Evolutionary conservation across 2,888 invertebrate species (phyloP).

Genomic region (Drosophila tripunctata): DNA sequence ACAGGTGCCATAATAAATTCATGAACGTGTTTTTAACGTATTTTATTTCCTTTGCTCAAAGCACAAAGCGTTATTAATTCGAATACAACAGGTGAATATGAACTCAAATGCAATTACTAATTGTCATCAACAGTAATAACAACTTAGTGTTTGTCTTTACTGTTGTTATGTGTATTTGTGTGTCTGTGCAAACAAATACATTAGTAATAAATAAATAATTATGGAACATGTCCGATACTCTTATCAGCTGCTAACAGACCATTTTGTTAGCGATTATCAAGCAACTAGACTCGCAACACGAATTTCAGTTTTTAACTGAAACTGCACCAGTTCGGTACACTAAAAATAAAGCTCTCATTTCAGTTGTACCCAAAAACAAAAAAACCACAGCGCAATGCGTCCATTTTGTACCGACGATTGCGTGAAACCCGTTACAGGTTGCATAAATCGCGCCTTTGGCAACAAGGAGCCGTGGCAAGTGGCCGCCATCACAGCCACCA

Average conservation of each 20-base stretch:
- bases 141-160: background rate
- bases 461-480: constrained; percentile 93
- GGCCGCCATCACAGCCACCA: constrained; percentile 90
- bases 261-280: constrained; percentile 46
- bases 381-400: constrained; percentile 57
- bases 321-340: constrained; percentile 43
- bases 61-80: constrained; percentile 5
- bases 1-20: constrained; percentile 9
- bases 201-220: background rate
- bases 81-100: constrained; percentile 16
- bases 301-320: constrained; percentile 50
- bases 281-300: constrained; percentile 29
- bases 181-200: background rate
- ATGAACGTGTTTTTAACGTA: background rate
- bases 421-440: constrained; percentile 81
- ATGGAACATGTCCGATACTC: constrained; percentile 15
- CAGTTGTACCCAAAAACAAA: constrained; percentile 19
- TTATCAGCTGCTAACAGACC: constrained; percentile 56
- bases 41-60: background rate
- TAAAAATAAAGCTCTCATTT: constrained; percentile 24
- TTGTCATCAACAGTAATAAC: background rate
- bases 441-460: constrained; percentile 87
- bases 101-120: background rate
- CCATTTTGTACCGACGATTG: constrained; percentile 69
- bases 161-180: background rate